Conservation (phyloP, 2,797 vertebrate species). For the Huso huso region DNA sequence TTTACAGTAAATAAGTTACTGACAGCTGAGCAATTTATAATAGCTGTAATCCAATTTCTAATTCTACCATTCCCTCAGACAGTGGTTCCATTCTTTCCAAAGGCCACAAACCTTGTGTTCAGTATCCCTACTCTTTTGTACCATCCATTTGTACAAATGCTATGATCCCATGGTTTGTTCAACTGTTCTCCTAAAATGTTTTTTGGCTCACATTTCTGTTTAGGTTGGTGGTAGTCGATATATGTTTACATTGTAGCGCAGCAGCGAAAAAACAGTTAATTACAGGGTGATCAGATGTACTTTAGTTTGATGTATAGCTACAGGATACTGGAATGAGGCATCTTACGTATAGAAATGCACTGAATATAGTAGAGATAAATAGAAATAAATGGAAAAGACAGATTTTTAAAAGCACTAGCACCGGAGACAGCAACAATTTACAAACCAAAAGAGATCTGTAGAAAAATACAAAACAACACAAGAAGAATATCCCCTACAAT, state of each 20-base stretch:
- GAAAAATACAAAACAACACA: neutral
- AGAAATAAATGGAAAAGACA: neutral
- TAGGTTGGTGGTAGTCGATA: conserved; percentile 27
- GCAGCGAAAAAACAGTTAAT: conserved; percentile 14
- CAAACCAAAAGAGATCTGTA: neutral
- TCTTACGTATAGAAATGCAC: neutral
- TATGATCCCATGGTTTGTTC: conserved; percentile 20
- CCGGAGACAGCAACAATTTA: neutral
- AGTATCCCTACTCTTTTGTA: no score
- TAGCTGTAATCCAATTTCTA: no score
- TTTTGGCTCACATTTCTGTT: conserved; percentile 26
- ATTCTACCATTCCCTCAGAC: no score
- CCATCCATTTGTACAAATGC: no score
- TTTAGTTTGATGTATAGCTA: neutral
- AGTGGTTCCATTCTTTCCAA: no score
- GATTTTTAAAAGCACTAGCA: neutral
- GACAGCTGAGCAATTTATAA: no score
- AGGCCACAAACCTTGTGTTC: no score
- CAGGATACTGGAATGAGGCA: neutral
- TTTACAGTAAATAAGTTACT: no score
- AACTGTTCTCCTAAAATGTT: conserved; percentile 34
- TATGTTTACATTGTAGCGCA: conserved; percentile 27
- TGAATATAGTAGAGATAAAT: neutral
- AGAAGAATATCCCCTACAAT: no score
- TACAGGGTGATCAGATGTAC: conserved; percentile 21